A percentile compares a stretch with the other conserved stretches of the same genome.
These are phyloP conservation scores for Microtus californicus DNA, from an alignment of 2,797 vertebrate genomes.

Conservation along the genomic window DNA sequence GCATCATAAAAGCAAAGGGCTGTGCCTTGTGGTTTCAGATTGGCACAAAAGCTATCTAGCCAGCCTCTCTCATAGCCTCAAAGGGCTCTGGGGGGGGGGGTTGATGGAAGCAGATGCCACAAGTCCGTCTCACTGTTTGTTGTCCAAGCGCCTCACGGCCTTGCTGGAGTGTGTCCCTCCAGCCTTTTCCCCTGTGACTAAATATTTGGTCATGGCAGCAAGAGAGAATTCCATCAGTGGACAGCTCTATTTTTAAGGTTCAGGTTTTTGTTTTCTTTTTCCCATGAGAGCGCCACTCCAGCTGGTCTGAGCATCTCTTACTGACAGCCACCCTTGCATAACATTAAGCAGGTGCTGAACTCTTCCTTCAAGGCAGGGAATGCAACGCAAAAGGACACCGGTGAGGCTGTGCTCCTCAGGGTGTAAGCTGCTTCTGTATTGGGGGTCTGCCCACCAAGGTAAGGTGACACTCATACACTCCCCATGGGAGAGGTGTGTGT, in stretches of 20 bases:
- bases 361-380: not conserved
- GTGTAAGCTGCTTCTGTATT: not conserved
- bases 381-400: not conserved
- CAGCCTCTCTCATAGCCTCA: constrained; percentile 28
- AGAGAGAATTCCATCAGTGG: constrained; percentile 26
- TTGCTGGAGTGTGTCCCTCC: constrained; percentile 49
- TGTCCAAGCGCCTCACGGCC: constrained; percentile 54
- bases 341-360: not conserved
- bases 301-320: not conserved
- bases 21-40: constrained; percentile 73
- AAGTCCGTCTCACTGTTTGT: not conserved
- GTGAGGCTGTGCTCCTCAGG: not conserved
- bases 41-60: constrained; percentile 30
- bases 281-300: not conserved
- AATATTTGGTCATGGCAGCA: constrained; percentile 47
- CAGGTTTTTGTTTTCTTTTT: constrained; percentile 33
- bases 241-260: constrained; percentile 64
- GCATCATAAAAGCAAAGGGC: constrained; percentile 67
- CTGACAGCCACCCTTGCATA: not conserved
- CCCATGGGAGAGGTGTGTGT: too few species aligned
- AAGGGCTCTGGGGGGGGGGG: not conserved
- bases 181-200: constrained; percentile 42
- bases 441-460: not conserved
- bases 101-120: too few species aligned
- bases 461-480: not conserved